A percentile compares a stretch with the other conserved stretches of the same genome.
These are phyloP conservation scores for Falcaria lacertinaria DNA, from an alignment of 2,888 invertebrate species.

Conservation along the genomic window DNA sequence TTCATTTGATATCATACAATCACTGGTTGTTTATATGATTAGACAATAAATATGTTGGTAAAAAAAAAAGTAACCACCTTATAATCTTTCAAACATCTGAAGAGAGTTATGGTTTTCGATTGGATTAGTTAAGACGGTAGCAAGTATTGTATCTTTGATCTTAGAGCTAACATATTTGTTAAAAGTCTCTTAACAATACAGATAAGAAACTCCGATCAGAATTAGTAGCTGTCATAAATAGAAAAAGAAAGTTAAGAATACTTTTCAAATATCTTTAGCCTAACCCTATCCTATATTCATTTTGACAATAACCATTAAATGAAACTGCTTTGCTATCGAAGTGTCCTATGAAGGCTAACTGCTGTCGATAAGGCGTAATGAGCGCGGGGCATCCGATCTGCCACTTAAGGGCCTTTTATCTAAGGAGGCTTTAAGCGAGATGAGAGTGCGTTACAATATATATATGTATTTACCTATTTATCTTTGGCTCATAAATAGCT, in stretches of 20 bases:
- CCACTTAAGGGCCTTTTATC: background rate
- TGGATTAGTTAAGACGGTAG: too few relatives aligned
- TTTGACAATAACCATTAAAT: background rate
- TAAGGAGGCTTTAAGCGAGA: background rate
- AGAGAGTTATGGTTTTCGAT: too few relatives aligned
- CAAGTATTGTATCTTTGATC: slow-evolving; percentile 13
- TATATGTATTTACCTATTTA: background rate
- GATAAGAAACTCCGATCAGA: too few relatives aligned
- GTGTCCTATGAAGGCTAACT: background rate
- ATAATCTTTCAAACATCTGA: too few relatives aligned
- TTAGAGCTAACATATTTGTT: background rate
- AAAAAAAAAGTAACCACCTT: too few relatives aligned
- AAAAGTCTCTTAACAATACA: too few relatives aligned
- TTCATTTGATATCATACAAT: too few relatives aligned
- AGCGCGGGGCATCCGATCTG: background rate
- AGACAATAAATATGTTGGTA: too few relatives aligned
- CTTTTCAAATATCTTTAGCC: background rate
- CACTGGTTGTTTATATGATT: too few relatives aligned
- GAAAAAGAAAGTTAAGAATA: too few relatives aligned
- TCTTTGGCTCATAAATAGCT: too few relatives aligned
- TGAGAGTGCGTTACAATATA: background rate
- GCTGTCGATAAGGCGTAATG: background rate
- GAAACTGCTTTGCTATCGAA: background rate
- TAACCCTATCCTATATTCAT: background rate
- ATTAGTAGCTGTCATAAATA: too few relatives aligned